Conservation (phyloP, 2,797 vertebrate genomes). For the Cyclura pinguis region DNA sequence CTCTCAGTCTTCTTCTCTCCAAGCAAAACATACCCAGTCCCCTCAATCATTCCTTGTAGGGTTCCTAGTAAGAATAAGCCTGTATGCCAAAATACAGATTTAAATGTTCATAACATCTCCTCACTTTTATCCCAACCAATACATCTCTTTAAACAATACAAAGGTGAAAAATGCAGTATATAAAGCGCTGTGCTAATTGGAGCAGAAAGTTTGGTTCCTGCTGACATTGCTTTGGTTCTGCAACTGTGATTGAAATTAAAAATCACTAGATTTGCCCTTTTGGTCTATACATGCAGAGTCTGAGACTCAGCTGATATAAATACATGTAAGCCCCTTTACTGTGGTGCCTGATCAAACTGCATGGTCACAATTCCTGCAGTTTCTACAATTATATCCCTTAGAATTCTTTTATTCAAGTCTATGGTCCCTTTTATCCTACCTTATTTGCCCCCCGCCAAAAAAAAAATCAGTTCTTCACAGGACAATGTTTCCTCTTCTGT, state of each 20-base stretch:
- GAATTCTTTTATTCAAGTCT: background rate
- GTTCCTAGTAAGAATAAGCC: too few relatives aligned
- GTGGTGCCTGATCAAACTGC: constrained; percentile 38
- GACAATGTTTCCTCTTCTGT: background rate
- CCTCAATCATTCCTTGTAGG: too few relatives aligned
- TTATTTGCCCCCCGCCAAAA: background rate
- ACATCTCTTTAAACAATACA: background rate
- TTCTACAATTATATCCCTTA: background rate
- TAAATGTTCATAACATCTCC: background rate
- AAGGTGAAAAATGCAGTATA: background rate
- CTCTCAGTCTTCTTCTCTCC: too few relatives aligned
- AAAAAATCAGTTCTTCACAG: background rate
- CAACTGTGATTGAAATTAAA: background rate
- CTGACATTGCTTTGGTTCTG: background rate
- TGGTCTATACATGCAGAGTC: background rate
- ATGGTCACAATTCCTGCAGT: constrained; percentile 27
- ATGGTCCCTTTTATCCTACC: constrained; percentile 19
- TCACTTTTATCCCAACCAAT: background rate
- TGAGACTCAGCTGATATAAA: background rate
- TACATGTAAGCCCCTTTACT: background rate
- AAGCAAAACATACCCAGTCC: too few relatives aligned
- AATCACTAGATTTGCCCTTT: constrained; percentile 7
- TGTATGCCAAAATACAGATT: background rate
- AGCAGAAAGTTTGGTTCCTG: constrained; percentile 6
- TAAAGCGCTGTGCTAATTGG: constrained; percentile 10